A percentile compares a stretch with the other conserved stretches of the same genome.
Evolutionary conservation across 2,797 vertebrate species (phyloP).

Genomic region (Scleropages formosus): DNA sequence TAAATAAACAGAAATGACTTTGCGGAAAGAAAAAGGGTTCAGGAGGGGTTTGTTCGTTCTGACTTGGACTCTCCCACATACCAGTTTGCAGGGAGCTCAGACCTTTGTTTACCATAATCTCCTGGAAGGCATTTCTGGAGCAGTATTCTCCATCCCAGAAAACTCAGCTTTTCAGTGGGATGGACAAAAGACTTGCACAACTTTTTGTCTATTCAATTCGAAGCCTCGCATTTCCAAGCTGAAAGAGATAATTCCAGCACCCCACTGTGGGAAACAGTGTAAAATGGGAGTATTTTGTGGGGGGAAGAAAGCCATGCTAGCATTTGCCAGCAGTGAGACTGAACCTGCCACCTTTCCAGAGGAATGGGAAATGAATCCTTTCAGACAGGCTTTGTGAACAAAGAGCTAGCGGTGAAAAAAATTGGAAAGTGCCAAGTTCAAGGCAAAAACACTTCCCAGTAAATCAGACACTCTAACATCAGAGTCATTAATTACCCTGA

Average conservation of each 20-base stretch:
- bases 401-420: neutral
- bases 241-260: too few species aligned
- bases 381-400: neutral
- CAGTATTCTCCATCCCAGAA: neutral
- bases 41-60: neutral
- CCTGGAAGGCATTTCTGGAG: neutral
- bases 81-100: neutral
- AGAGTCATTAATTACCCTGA: slow-evolving; percentile 7
- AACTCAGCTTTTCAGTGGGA: neutral
- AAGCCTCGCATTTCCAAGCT: too few species aligned
- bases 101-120: neutral
- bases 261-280: too few species aligned
- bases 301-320: too few species aligned
- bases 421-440: slow-evolving; percentile 50
- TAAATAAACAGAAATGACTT: neutral
- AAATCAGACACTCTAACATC: neutral
- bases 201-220: too few species aligned
- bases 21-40: neutral
- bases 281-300: too few species aligned
- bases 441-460: slow-evolving; percentile 32
- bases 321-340: too few species aligned
- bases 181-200: neutral
- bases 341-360: neutral
- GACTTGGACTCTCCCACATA: neutral
- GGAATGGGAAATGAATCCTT: slow-evolving; percentile 42